Evolutionary conservation across 1,140 invertebrate genomes (phyloP).

Genomic region (Matsumurasca onukii): DNA sequence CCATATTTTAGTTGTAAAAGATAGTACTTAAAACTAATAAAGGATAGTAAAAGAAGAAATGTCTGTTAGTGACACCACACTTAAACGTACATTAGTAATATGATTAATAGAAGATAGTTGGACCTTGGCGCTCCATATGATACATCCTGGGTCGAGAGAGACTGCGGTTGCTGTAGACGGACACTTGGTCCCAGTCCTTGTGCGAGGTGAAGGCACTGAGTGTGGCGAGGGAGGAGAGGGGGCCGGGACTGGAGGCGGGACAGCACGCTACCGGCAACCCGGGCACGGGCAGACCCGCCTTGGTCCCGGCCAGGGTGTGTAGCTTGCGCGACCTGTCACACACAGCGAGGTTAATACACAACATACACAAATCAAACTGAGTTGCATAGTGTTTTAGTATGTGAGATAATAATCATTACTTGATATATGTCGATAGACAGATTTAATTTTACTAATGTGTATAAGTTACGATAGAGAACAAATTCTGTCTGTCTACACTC

Average conservation of each 20-base stretch:
- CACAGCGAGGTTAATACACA: no score
- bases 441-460: no score
- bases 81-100: constrained; percentile 30
- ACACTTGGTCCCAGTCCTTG: constrained; percentile 93
- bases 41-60: constrained; percentile 28
- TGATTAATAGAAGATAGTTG: constrained; percentile 34
- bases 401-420: no score
- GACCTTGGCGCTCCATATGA: constrained; percentile 64
- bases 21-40: background rate
- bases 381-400: no score
- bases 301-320: constrained; percentile 62
- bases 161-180: constrained; percentile 85
- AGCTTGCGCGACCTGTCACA: constrained; percentile 62
- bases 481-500: no score
- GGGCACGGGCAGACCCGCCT: constrained; percentile 63
- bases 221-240: constrained; percentile 76
- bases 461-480: no score
- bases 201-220: constrained; percentile 77
- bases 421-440: no score
- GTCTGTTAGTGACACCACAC: constrained; percentile 32
- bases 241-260: constrained; percentile 70
- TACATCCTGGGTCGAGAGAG: constrained; percentile 84
- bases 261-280: constrained; percentile 74
- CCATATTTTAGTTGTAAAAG: no score
- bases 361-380: no score